A percentile compares a stretch with the other conserved stretches of the same genome.
Conservation (phyloP, 2,113 vertebrate genomes). For the Litocranius walleri region DNA sequence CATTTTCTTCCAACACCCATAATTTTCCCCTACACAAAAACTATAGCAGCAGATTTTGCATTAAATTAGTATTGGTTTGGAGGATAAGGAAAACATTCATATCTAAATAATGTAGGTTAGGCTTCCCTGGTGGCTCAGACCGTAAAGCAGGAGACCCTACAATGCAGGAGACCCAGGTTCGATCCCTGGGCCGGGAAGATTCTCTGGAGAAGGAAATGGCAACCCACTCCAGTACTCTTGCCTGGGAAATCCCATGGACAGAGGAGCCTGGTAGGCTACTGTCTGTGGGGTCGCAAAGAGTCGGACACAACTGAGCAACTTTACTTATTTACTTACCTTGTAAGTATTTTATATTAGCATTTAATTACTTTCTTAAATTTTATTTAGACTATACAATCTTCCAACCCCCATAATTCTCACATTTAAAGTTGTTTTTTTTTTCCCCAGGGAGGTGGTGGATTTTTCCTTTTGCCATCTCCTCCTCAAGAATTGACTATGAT, state of each 20-base stretch:
- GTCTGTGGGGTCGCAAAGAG: too few species aligned
- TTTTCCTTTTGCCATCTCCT: background rate
- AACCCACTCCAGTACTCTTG: too few species aligned
- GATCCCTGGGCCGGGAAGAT: too few species aligned
- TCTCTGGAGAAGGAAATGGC: too few species aligned
- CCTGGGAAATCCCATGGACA: too few species aligned
- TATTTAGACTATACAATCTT: background rate
- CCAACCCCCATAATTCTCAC: background rate
- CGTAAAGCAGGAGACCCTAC: too few species aligned
- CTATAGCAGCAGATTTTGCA: background rate
- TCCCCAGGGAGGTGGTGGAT: rapidly evolving
- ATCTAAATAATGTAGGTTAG: background rate
- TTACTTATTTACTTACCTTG: background rate
- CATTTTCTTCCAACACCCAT: background rate
- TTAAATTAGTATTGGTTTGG: background rate
- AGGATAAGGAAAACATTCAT: background rate
- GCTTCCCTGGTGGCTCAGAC: too few species aligned
- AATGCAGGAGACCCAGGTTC: too few species aligned
- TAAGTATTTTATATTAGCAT: background rate
- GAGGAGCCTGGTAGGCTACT: too few species aligned
- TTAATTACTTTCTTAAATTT: background rate
- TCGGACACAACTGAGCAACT: too few species aligned
- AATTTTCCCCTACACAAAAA: background rate
- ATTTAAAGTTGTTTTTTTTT: background rate
- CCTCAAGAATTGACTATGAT: background rate